phyloP scores from a whole-genome alignment of 2,888 invertebrate genomes.

The Acanthosoma haemorrhoidale region DNA sequence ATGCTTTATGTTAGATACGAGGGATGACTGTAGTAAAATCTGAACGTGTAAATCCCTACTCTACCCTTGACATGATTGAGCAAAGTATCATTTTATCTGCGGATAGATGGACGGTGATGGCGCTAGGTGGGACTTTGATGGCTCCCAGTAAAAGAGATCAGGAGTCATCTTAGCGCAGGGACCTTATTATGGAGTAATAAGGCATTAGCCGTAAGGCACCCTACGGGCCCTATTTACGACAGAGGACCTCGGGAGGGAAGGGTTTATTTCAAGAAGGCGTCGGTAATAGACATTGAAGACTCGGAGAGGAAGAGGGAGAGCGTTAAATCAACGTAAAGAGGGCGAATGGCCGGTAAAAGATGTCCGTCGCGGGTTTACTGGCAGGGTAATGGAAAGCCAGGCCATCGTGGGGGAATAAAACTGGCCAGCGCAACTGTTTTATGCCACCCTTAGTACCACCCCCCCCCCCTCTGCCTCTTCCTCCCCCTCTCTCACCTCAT shows the following conservation, averaged over 20 bases:
- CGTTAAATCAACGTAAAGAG: conserved; percentile 38
- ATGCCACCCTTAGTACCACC: conserved; percentile 7
- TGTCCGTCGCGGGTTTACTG: conserved; percentile 31
- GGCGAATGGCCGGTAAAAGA: conserved; percentile 40
- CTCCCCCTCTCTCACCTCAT: background rate
- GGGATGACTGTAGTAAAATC: background rate
- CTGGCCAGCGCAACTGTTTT: conserved; percentile 37
- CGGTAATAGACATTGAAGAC: conserved; percentile 1
- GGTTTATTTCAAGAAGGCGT: background rate
- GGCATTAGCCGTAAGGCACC: background rate
- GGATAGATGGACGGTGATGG: background rate
- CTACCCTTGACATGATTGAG: conserved; percentile 5
- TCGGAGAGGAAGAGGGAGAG: background rate
- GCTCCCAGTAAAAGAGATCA: background rate
- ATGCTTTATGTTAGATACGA: background rate
- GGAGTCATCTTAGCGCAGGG: background rate
- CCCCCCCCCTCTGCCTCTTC: background rate
- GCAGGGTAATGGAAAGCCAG: conserved; percentile 41
- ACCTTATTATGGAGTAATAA: background rate
- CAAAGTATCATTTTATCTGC: conserved; percentile 23
- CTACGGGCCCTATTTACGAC: background rate
- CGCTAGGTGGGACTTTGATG: background rate
- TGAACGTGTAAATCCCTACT: background rate
- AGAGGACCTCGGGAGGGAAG: background rate
- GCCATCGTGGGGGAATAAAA: conserved; percentile 36